A percentile compares a stretch with the other conserved stretches of the same genome.
Evolutionary conservation across 2,797 vertebrate species (phyloP).

Genomic region (Ctenosaura bakeri): DNA sequence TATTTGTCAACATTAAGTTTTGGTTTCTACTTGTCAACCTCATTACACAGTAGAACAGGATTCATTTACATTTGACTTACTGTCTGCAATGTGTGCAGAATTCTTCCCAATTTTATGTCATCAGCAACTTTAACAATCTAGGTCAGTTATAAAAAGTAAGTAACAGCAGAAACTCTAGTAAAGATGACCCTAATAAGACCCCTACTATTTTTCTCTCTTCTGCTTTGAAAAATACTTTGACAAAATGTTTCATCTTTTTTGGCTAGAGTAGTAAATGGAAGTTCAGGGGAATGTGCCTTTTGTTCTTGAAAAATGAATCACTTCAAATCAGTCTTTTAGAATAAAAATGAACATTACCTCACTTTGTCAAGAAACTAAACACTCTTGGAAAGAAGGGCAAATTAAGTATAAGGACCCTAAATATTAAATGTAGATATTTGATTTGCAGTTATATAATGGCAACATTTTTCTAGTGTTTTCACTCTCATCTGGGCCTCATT

Average conservation of each 20-base stretch:
- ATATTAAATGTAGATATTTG: background rate
- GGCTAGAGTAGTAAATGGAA: background rate
- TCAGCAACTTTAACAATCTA: slow-evolving; percentile 62
- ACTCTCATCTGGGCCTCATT: background rate
- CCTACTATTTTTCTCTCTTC: slow-evolving; percentile 22
- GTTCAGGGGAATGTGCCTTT: slow-evolving; percentile 1
- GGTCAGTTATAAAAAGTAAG: slow-evolving; percentile 64
- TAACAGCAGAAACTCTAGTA: slow-evolving; percentile 48
- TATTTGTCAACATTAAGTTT: slow-evolving; percentile 66
- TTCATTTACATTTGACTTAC: slow-evolving; percentile 68
- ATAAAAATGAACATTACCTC: background rate
- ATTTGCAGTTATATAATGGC: background rate
- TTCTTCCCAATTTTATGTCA: slow-evolving; percentile 54
- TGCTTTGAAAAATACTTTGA: slow-evolving; percentile 1
- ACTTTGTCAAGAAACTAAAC: background rate
- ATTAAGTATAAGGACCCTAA: background rate
- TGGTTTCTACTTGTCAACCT: slow-evolving; percentile 56
- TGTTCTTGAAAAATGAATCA: background rate
- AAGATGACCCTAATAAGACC: slow-evolving; percentile 56
- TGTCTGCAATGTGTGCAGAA: slow-evolving; percentile 55
- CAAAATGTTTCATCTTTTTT: slow-evolving; percentile 23
- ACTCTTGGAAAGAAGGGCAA: background rate
- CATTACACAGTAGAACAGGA: slow-evolving; percentile 62
- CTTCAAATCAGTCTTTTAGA: slow-evolving; percentile 4
- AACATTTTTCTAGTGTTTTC: background rate